Evolutionary conservation across 2,797 vertebrate genomes (phyloP), one percentile per base, ranked within the genome.

Genomic region (Schizopygopsis pylzovi): DNA sequence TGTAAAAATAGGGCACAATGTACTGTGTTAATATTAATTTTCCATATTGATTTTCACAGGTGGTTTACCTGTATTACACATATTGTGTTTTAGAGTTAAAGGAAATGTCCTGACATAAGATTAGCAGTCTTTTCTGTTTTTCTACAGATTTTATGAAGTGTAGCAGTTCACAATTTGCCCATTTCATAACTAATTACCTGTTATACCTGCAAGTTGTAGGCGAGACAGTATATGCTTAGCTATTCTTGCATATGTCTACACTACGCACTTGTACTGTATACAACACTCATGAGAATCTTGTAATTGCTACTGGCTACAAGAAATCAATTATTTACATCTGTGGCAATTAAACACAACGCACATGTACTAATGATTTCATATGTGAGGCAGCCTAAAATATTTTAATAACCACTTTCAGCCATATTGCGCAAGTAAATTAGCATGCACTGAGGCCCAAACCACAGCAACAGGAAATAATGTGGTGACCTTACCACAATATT

Each of bases 401-500:
- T 68, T 10, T 77, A 28, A 82, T 41, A 54, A 52, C 70, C 70
- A 80, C 47, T 22, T 39, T 15, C 39, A 83, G 59, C 25, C 25
- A 87, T 80, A 81, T n/a, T 67, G 28, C 47, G 37, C 6, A 47
- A 56, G 65, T 81, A 86, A 63, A 81, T 90, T 79, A 81, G 33
- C 59, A 79, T 43, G 79, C 79, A 75, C 59, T 65, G 56, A 83
- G 9, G 52, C 54, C 75, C 73, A 76, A 84, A 72, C 61, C 37
- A 22, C 41, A 87, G 59, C 77, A 85, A 90, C 68, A 77, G 41
- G 54, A 86, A 59, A 72, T 45, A 83, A 85, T 73, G 80, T 43
- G 43, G 56, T 86, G 73, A 88, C 83, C 73, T 80, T 87, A 85
- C 65, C 63, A 82, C 47, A 87, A 79, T 76, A 73, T 83, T 82